phyloP scores from a whole-genome alignment of 2,888 invertebrate genomes.

The Eupithecia pulchellata region DNA sequence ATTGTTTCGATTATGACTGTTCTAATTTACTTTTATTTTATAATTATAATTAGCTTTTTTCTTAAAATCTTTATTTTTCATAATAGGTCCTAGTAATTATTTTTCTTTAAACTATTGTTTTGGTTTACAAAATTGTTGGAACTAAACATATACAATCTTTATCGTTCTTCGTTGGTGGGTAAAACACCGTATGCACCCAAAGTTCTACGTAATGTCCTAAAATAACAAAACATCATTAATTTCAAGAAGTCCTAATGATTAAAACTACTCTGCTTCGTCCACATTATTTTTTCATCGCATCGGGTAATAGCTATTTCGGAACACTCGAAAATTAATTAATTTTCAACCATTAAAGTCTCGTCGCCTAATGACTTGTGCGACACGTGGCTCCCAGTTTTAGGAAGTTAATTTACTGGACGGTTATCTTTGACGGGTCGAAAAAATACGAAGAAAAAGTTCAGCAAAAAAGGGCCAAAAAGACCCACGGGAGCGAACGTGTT shows the following conservation, averaged over 20 bases:
- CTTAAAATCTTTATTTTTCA: too few species aligned
- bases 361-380: constrained; percentile 38
- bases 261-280: constrained; percentile 13
- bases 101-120: too few species aligned
- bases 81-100: too few species aligned
- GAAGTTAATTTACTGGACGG: constrained; percentile 33
- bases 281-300: constrained; percentile 34
- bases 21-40: too few species aligned
- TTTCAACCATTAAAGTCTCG: constrained; percentile 40
- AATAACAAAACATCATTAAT: constrained; percentile 26
- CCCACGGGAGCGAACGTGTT: constrained; percentile 30
- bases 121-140: neutral
- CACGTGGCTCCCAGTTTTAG: constrained; percentile 39
- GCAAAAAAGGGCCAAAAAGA: constrained; percentile 30
- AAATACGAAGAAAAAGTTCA: constrained; percentile 24
- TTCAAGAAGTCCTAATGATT: constrained; percentile 28
- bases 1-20: too few species aligned
- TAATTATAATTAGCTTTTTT: too few species aligned
- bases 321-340: constrained; percentile 41
- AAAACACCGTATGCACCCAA: neutral
- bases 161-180: neutral
- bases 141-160: neutral
- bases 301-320: constrained; percentile 40
- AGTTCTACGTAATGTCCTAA: constrained; percentile 9
- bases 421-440: constrained; percentile 28